Conservation (phyloP, 53 echinoderm and acorn worm species). For the Zoroaster sp. region DNA sequence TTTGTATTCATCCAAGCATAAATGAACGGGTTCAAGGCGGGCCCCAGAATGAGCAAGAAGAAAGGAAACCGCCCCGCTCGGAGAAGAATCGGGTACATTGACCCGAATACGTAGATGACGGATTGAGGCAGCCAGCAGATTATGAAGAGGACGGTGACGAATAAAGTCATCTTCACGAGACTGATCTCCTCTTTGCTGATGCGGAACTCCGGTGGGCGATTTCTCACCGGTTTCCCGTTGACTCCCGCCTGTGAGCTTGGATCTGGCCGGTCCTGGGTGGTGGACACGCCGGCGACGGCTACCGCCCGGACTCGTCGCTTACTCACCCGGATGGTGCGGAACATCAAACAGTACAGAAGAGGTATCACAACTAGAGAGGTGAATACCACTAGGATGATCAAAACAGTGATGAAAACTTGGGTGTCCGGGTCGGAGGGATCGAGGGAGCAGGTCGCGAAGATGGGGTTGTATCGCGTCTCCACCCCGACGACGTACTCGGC, state of each 20-base stretch:
- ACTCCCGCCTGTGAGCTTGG: not conserved
- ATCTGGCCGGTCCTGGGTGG: not conserved
- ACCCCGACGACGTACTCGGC: not conserved
- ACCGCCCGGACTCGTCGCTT: not conserved
- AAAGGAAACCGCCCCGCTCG: not conserved
- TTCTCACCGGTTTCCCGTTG: not conserved
- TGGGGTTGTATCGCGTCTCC: not conserved
- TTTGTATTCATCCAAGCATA: conserved; percentile 52
- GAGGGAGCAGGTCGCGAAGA: not conserved
- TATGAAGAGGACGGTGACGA: not conserved
- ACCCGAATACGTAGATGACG: not conserved
- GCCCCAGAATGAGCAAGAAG: not conserved
- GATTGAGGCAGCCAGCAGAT: conserved; percentile 1
- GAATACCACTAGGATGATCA: not conserved
- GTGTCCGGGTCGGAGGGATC: not conserved
- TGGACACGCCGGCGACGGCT: not conserved
- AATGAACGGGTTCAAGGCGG: conserved; percentile 7
- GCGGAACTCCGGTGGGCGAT: not conserved
- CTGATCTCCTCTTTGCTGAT: conserved; percentile 17
- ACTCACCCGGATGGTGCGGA: not conserved
- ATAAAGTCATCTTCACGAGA: not conserved
- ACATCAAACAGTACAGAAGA: not conserved
- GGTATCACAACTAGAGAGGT: not conserved
- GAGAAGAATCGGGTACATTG: not conserved
- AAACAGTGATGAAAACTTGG: not conserved